A percentile compares a stretch with the other conserved stretches of the same genome.
Conservation (phyloP, 2,888 invertebrate genomes). For the Acronicta alni region DNA sequence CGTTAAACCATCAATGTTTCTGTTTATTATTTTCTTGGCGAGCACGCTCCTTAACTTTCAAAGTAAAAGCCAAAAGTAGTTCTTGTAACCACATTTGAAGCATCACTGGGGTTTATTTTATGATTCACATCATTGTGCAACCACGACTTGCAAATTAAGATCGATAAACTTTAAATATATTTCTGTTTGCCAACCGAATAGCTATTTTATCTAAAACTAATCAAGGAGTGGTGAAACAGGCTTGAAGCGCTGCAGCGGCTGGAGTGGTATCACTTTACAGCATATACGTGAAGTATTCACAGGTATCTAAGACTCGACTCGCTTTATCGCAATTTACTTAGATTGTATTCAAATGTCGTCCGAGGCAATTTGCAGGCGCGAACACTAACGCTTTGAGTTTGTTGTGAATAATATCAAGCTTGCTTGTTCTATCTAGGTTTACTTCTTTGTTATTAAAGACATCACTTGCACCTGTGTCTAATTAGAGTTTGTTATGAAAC, state of each 20-base stretch:
- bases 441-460: constrained; percentile 44
- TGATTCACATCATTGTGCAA: constrained; percentile 21
- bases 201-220: constrained; percentile 40
- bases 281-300: constrained; percentile 11
- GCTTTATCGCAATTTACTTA: constrained; percentile 32
- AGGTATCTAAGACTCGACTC: constrained; percentile 28
- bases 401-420: constrained; percentile 29
- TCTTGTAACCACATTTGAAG: constrained; percentile 20
- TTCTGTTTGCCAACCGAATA: constrained; percentile 22
- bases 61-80: constrained; percentile 37
- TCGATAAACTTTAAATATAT: constrained; percentile 21
- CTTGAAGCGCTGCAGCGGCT: constrained; percentile 36
- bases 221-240: constrained; percentile 46
- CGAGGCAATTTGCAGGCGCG: constrained; percentile 16
- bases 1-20: constrained; percentile 53
- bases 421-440: constrained; percentile 29
- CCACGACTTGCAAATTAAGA: constrained; percentile 28
- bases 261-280: neutral
- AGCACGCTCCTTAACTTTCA: constrained; percentile 36
- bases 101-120: constrained; percentile 10
- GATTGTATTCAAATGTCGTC: constrained; percentile 48
- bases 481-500: constrained; percentile 43
- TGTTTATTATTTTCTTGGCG: constrained; percentile 50
- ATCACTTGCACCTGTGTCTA: constrained; percentile 43
- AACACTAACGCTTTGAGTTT: constrained; percentile 37